A percentile compares a stretch with the other conserved stretches of the same genome.
Evolutionary conservation across 1,140 invertebrate genomes (phyloP).

Genomic region (Galendromus occidentalis): DNA sequence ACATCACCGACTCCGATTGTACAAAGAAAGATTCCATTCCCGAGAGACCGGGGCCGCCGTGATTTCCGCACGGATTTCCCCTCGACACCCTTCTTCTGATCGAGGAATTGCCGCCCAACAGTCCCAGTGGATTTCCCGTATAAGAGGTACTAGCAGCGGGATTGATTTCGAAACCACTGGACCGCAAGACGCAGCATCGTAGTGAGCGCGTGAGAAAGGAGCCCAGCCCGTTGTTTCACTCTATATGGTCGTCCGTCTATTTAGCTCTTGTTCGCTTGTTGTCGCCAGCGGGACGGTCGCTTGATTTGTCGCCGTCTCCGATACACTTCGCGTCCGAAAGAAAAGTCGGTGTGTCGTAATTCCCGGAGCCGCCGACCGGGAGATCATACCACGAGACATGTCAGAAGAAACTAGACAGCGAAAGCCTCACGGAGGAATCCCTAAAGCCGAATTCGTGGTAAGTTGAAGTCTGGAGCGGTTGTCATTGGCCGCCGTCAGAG

Average conservation of each 20-base stretch:
- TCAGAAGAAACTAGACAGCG: background rate
- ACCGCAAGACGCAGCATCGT: background rate
- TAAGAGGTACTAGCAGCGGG: no score
- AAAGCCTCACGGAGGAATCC: slow-evolving; percentile 17
- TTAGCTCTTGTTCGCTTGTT: background rate
- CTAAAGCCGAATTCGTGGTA: slow-evolving; percentile 20
- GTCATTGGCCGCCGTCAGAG: background rate
- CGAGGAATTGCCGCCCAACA: no score
- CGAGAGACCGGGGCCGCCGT: no score
- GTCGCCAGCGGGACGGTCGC: background rate
- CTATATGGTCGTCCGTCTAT: background rate
- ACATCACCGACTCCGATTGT: no score
- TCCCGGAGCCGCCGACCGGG: background rate
- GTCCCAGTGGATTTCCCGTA: no score
- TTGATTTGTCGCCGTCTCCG: background rate
- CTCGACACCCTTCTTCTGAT: no score
- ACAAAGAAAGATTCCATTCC: no score
- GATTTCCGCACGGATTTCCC: no score
- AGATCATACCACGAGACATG: background rate
- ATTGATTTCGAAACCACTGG: background rate
- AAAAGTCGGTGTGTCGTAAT: background rate
- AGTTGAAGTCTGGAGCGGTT: background rate
- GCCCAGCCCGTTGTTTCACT: background rate
- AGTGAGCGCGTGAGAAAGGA: background rate
- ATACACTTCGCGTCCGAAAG: no score